These are phyloP conservation scores for Trichogramma pretiosum DNA, from an alignment of 1,140 invertebrate species.

Conservation along the genomic window DNA sequence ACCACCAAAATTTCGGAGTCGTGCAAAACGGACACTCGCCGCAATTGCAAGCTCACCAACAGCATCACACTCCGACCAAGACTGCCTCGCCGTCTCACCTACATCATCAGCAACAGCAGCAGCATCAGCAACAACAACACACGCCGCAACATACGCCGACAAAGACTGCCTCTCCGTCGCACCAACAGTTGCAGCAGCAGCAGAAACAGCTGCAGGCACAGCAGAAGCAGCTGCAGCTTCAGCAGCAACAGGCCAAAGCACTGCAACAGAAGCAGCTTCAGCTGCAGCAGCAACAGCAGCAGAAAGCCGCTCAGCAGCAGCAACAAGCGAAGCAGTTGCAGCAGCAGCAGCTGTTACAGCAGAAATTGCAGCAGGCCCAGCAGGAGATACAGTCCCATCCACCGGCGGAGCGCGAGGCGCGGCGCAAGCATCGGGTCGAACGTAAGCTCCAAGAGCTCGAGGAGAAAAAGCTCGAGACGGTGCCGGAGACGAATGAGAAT, in stretches of 20 bases:
- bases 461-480: conserved; percentile 46
- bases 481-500: conserved; percentile 42
- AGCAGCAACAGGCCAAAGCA: conserved; percentile 8
- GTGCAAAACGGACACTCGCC: too few relatives aligned
- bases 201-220: not conserved
- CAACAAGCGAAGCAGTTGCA: conserved; percentile 4
- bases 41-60: not conserved
- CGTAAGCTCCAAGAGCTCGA: conserved; percentile 74
- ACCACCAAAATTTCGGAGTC: not conserved
- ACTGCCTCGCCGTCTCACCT: not conserved
- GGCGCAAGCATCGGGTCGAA: conserved; percentile 74
- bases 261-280: not conserved
- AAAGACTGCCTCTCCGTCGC: too few relatives aligned
- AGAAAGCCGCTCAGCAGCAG: not conserved
- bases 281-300: conserved; percentile 3
- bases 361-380: conserved; percentile 15
- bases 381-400: conserved; percentile 23
- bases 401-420: conserved; percentile 57
- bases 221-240: not conserved
- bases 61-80: conserved; percentile 5
- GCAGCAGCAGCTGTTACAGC: conserved; percentile 19
- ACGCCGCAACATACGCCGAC: not conserved
- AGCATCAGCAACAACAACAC: not conserved
- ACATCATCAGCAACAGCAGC: not conserved
- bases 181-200: not conserved